Conservation (phyloP, 2,113 vertebrate species). For the Argyrosomus japonicus region DNA sequence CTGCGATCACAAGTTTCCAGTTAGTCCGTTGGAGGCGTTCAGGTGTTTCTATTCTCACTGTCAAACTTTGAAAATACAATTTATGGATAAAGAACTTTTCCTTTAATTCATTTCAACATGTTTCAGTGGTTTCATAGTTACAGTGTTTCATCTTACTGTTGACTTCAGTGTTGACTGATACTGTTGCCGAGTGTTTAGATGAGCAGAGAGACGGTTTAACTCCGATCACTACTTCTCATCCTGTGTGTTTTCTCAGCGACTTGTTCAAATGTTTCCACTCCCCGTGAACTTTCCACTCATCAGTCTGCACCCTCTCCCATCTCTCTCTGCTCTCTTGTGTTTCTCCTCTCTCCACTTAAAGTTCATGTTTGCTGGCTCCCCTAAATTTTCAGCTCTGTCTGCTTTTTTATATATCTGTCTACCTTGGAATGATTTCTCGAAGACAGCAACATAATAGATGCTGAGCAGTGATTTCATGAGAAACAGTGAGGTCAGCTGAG, state of each 20-base stretch:
- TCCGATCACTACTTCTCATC: background rate
- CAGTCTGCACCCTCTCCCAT: background rate
- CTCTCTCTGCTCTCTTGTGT: background rate
- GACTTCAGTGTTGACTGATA: background rate
- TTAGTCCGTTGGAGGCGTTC: too few species aligned
- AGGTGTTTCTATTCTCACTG: too few species aligned
- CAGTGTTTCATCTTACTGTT: background rate
- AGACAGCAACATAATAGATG: background rate
- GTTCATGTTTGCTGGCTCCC: background rate
- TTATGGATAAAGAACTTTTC: background rate
- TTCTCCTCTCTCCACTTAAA: background rate
- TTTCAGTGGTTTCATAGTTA: background rate
- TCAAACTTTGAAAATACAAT: background rate
- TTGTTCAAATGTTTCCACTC: background rate
- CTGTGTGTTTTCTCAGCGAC: background rate
- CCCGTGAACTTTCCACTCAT: background rate
- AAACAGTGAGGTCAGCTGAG: background rate
- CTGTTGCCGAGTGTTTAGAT: background rate
- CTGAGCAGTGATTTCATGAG: background rate
- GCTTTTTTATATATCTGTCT: background rate
- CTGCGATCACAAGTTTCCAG: background rate
- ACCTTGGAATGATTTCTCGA: constrained; percentile 1
- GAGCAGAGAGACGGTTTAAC: background rate
- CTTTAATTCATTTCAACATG: background rate
- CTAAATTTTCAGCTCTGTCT: background rate